Evolutionary conservation across 2,113 vertebrate species (phyloP).

Genomic region (Muntiacus muntjak): DNA sequence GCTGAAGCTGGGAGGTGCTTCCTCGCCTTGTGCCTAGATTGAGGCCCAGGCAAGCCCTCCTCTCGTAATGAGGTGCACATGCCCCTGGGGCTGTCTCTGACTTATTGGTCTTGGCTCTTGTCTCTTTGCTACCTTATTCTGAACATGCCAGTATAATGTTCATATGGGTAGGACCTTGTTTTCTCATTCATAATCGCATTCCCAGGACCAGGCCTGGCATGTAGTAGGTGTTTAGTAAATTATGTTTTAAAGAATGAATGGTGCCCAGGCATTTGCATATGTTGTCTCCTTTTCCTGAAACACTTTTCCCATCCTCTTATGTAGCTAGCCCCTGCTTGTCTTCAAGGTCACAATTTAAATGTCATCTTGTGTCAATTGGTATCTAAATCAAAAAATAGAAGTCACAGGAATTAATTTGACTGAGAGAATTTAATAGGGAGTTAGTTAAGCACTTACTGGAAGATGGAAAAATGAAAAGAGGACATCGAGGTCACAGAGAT

Average conservation of each 20-base stretch:
- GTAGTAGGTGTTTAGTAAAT: neutral
- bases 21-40: neutral
- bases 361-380: neutral
- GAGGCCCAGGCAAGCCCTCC: neutral
- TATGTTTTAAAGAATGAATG: neutral
- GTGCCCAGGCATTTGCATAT: neutral
- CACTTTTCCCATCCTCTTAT: neutral
- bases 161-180: neutral
- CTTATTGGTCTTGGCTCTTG: neutral
- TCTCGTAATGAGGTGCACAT: neutral
- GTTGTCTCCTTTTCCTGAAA: neutral
- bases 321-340: neutral
- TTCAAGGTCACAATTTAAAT: neutral
- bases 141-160: neutral
- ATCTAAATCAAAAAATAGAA: neutral
- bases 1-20: neutral
- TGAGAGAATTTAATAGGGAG: neutral
- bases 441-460: neutral
- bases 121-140: neutral
- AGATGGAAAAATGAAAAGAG: neutral
- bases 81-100: neutral
- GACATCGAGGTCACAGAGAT: neutral
- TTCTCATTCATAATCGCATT: neutral
- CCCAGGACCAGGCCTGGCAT: neutral
- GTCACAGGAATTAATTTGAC: neutral